Percentiles rank a stretch among this genome's conserved stretches.
These are phyloP conservation scores for Drosophila sp. DNA, from an alignment of 1,140 invertebrate genomes.

Conservation along the genomic window DNA sequence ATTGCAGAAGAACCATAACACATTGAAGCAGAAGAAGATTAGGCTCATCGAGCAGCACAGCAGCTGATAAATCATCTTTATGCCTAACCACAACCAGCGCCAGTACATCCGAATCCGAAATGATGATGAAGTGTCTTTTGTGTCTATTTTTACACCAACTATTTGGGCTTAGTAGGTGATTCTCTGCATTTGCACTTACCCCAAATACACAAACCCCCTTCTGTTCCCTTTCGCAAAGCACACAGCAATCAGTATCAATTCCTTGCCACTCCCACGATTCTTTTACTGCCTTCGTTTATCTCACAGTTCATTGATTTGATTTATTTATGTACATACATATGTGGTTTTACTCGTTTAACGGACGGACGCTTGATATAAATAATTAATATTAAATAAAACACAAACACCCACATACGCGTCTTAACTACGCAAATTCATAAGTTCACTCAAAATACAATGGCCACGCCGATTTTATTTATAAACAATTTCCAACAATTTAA, in stretches of 20 bases:
- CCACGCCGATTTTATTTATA: too few species aligned
- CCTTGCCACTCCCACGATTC: conserved; percentile 43
- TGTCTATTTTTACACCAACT: conserved; percentile 50
- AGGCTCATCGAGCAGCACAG: conserved; percentile 70
- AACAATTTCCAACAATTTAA: too few species aligned
- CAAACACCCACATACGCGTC: too few species aligned
- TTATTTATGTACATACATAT: too few species aligned
- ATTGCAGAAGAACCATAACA: conserved; percentile 80
- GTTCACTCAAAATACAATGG: too few species aligned
- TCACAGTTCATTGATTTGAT: too few species aligned
- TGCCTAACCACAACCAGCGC: conserved; percentile 64
- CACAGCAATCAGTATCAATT: not conserved
- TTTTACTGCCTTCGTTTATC: too few species aligned
- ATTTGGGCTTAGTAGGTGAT: conserved; percentile 21
- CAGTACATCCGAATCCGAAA: conserved; percentile 52
- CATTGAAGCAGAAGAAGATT: conserved; percentile 77
- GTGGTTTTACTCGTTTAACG: too few species aligned
- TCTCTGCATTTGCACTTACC: conserved; percentile 50
- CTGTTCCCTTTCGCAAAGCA: too few species aligned
- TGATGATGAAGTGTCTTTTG: conserved; percentile 25
- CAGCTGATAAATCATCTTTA: conserved; percentile 81
- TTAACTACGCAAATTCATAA: too few species aligned
- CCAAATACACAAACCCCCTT: conserved; percentile 32
- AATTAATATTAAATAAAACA: too few species aligned
- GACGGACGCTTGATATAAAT: too few species aligned